Evolutionary conservation across 2,888 invertebrate species (phyloP), one percentile per base, ranked within the genome.

Genomic region (Pyrocoelia pectoralis): DNA sequence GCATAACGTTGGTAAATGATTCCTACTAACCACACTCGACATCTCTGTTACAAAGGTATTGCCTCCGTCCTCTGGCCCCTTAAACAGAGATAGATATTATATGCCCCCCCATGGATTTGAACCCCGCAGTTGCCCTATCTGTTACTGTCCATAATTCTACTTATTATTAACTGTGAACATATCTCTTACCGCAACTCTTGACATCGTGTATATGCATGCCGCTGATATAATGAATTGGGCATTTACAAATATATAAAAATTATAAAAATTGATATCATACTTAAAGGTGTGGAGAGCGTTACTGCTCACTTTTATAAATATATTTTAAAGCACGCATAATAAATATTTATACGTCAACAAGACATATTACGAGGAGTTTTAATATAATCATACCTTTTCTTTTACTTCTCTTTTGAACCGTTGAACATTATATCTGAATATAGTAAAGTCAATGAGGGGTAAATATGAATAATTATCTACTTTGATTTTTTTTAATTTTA

Each of bases 101-200:
- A 18, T n/a, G 24, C 56, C 66, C 66, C 66, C 66, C 66, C 60
- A 54, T 50, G 40, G 66, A 55, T 40, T 33, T 48, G 62, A 54
- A 62, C 62, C 66, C 66, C 62, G 60, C 38, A 52, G 59, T 40
- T 56, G 55, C 50, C 50, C 59, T 71, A 70, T 70, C 68, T 70
- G 70, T 68, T 72, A 61, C 70, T 72, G 72, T 72, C 72, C 70
- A 66, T 70, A 65, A 65, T 69, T 64, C 64, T 66, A 68, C 70
- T 67, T 70, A 72, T 72, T 72, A 72, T 72, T 72, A 72, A 72
- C 72, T 70, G 72, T 70, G 72, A 72, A 72, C 72, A 72, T 63
- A 63, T 63, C 63, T 63, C 63, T 63, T 63, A 63, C 58, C 58
- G 58, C 63, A 63, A 63, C 53, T 58, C 63, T 58, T 55, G 63